These are phyloP conservation scores for Parotocinclus haroldoi DNA, from an alignment of 2,797 vertebrate genomes.

Conservation along the genomic window DNA sequence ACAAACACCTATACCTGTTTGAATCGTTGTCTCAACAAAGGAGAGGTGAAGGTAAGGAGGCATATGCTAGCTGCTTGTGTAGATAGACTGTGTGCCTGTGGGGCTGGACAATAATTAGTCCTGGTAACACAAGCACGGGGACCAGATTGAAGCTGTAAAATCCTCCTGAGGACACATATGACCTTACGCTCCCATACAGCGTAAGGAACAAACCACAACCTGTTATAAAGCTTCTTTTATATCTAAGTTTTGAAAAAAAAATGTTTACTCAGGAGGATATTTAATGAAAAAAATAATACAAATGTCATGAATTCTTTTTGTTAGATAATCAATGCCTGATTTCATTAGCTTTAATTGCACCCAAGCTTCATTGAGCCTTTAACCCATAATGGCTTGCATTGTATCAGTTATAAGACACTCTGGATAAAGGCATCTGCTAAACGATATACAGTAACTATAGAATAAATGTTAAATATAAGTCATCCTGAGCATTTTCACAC, in stretches of 20 bases:
- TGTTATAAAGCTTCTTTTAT: neutral
- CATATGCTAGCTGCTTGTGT: slow-evolving; percentile 51
- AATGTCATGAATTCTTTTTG: too few relatives aligned
- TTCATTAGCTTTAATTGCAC: too few relatives aligned
- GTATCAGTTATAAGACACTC: too few relatives aligned
- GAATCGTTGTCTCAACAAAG: slow-evolving; percentile 3
- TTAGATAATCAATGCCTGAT: too few relatives aligned
- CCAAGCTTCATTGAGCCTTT: too few relatives aligned
- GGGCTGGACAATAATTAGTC: slow-evolving; percentile 68
- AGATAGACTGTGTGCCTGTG: slow-evolving; percentile 62
- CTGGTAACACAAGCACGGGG: slow-evolving; percentile 67
- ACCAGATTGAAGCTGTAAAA: slow-evolving; percentile 61
- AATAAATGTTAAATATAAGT: too few relatives aligned
- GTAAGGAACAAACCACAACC: slow-evolving; percentile 7
- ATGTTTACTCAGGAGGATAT: too few relatives aligned
- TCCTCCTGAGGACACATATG: slow-evolving; percentile 26
- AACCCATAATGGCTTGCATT: too few relatives aligned
- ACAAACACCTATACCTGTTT: neutral
- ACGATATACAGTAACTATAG: too few relatives aligned
- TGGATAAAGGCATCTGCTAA: too few relatives aligned
- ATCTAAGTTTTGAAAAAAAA: neutral
- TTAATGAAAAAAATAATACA: too few relatives aligned
- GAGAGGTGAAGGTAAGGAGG: slow-evolving; percentile 25
- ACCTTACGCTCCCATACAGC: slow-evolving; percentile 13
- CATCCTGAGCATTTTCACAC: too few relatives aligned